These are phyloP conservation scores for Elaphurus davidianus DNA, from an alignment of 2,113 vertebrate species.

Conservation along the genomic window DNA sequence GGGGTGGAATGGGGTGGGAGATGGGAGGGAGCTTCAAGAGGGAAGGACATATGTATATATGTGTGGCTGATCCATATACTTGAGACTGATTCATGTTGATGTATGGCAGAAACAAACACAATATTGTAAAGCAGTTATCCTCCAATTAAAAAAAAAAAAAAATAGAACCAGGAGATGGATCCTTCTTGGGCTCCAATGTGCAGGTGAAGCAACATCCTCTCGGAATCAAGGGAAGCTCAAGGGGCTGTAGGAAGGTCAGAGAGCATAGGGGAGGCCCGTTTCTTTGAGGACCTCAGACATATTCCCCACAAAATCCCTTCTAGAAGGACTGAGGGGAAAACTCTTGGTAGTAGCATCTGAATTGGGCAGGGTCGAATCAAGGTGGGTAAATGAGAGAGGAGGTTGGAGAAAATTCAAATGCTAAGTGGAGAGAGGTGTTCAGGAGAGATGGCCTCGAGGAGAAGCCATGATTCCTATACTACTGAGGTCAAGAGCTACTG, in stretches of 20 bases:
- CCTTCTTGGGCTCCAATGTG: not conserved
- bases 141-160: not conserved
- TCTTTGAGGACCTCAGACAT: not conserved
- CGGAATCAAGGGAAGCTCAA: no score
- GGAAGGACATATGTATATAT: not conserved
- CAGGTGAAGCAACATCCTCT: not conserved
- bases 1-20: not conserved
- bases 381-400: not conserved
- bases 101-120: not conserved
- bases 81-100: not conserved
- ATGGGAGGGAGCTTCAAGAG: not conserved
- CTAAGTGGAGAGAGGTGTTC: not conserved
- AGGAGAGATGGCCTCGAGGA: not conserved
- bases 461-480: not conserved
- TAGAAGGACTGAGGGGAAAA: not conserved
- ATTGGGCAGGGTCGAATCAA: not conserved
- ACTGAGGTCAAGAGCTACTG: not conserved
- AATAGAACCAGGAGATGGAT: not conserved
- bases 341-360: not conserved
- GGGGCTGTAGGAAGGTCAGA: not conserved
- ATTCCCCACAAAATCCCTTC: not conserved
- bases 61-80: not conserved
- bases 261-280: not conserved
- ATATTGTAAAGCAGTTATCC: not conserved
- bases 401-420: not conserved